A percentile compares a stretch with the other conserved stretches of the same genome.
phyloP scores from a whole-genome alignment of 2,113 vertebrate genomes.

The Microcebus tavaratra region DNA sequence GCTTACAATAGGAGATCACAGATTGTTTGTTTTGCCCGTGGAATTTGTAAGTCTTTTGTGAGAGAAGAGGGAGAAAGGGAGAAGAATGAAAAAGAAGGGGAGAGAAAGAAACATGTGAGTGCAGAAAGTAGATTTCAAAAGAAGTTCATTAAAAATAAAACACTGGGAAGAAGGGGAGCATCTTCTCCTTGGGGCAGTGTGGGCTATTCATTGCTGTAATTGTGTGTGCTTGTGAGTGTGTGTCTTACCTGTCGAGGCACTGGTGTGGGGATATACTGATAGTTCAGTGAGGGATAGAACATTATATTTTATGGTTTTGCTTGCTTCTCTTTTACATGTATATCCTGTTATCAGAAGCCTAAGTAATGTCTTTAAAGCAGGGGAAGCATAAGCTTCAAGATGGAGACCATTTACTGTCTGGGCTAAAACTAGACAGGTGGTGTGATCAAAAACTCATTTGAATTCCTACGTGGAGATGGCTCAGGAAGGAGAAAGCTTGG shows the following conservation, averaged over 20 bases:
- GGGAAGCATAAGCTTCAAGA: not conserved
- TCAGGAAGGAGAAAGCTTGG: not conserved
- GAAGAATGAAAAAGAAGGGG: not conserved
- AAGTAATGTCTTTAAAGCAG: conserved; percentile 37
- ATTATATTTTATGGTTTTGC: not conserved
- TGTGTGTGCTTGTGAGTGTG: not conserved
- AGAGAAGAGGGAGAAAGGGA: not conserved
- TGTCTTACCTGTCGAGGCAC: not conserved
- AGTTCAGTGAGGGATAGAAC: not conserved
- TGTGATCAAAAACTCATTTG: not conserved
- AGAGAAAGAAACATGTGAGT: not conserved
- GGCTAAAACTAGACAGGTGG: not conserved
- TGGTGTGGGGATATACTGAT: not conserved
- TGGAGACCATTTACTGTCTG: not conserved
- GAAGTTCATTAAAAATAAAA: conserved; percentile 21
- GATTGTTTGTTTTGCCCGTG: not conserved
- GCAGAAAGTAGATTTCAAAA: not conserved
- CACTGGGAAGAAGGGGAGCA: not conserved
- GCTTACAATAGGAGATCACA: not conserved
- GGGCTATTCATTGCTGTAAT: not conserved
- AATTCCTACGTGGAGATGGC: not conserved
- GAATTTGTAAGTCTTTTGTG: not conserved
- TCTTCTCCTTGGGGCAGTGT: not conserved
- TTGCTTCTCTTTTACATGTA: conserved; percentile 14
- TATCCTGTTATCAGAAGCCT: not conserved